Evolutionary conservation across 2,797 vertebrate species (phyloP).

Genomic region (Lophotriccus pileatus): DNA sequence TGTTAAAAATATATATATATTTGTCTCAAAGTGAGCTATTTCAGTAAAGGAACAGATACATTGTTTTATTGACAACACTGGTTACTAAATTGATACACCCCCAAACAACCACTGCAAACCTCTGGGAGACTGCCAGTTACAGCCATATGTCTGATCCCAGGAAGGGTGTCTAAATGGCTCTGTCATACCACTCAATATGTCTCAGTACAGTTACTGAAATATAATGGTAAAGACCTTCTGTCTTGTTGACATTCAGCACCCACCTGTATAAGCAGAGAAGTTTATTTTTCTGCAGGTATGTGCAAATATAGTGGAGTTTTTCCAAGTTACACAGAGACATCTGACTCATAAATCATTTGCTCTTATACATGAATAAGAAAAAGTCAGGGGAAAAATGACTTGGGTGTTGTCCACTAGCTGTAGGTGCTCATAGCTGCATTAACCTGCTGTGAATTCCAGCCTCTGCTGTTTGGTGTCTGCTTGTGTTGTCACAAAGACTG

Average conservation of each 20-base stretch:
- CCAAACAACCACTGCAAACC: background rate
- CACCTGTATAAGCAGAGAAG: background rate
- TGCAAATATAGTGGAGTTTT: background rate
- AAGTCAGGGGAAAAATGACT: background rate
- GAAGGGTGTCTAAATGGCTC: no score
- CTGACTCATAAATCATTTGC: background rate
- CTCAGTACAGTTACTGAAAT: background rate
- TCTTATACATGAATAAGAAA: background rate
- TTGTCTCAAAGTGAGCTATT: background rate
- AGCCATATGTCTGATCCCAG: background rate
- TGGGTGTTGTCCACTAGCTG: background rate
- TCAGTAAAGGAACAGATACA: background rate
- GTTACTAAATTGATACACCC: background rate
- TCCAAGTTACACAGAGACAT: background rate
- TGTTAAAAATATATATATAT: background rate
- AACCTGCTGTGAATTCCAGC: background rate
- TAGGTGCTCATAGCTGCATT: background rate
- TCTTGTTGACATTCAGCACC: background rate
- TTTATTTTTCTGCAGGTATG: background rate
- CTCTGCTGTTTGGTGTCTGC: background rate
- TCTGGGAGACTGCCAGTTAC: background rate
- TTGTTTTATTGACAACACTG: background rate
- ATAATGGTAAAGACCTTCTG: background rate
- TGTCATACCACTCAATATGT: background rate
- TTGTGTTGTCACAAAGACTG: background rate